Evolutionary conservation across 2,888 invertebrate genomes (phyloP), one percentile per base, ranked within the genome.

Genomic region (Charanyca ferruginea): DNA sequence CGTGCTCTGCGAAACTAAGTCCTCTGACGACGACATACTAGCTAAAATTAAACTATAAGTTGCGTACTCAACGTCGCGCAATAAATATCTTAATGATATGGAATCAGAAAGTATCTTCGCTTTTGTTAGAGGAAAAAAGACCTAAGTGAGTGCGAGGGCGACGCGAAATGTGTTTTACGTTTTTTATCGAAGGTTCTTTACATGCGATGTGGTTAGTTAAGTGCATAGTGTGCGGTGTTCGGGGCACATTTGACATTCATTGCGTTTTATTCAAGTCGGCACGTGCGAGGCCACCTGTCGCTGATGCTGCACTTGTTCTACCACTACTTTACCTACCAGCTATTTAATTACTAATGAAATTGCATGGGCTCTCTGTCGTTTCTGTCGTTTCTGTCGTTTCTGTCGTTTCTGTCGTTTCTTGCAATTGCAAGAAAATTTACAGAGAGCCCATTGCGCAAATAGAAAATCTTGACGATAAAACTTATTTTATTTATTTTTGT

Each of bases 31-130:
- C 52, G 75, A 51, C 84, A 80, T 81, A 93, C 81, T 82, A 76
- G 81, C 86, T 87, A 93, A 90, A 92, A 90, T 93, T 87, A 89
- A 91, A 90, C 85, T 86, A 81, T 84, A 77, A 32, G 77, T 74
- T 59, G 59, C 57, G 61, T 77, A 75, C 61, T 66, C 80, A 84
- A 83, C 85, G 82, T 83, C 85, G 82, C 83, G 92, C 92, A 93
- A 95, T 94, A 94, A 94, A 94, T 95, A 94, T 94, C 93, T 93
- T 93, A 93, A 93, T 95, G 95, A 94, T 94, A 94, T 93, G 91
- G 94, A 95, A 95, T 94, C 95, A 94, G 91, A 95, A 93, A 93
- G 94, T 94, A 94, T 95, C 94, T 94, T 87, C 80, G 73, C 64
- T 76, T 68, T 78, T 69, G 61, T 76, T 72, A 67, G 55, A 54